Conservation (phyloP, 1,140 invertebrate species). For the Campodea augens region DNA sequence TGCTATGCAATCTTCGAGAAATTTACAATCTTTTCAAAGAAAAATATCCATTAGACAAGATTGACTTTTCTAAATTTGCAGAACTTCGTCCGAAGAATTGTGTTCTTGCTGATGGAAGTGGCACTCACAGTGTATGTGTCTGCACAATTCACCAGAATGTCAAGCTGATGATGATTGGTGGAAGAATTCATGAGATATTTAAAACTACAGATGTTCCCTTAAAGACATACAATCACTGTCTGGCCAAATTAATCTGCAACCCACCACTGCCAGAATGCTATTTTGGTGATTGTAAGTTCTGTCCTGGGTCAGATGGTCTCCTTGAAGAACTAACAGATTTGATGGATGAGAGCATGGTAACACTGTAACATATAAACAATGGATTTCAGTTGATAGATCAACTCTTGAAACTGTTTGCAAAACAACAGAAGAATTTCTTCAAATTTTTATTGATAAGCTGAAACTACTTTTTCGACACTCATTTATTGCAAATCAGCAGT, state of each 20-base stretch:
- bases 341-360: background rate
- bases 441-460: background rate
- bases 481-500: background rate
- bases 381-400: background rate
- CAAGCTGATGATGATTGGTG: background rate
- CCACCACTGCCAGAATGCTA: background rate
- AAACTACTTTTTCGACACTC: background rate
- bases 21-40: conserved; percentile 2
- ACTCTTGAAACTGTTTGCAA: background rate
- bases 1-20: conserved; percentile 2
- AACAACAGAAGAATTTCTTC: background rate
- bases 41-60: conserved; percentile 1
- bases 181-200: background rate
- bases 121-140: conserved; percentile 3
- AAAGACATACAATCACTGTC: background rate
- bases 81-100: background rate
- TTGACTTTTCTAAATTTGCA: background rate
- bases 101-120: conserved; percentile 1
- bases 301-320: background rate
- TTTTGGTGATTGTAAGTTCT: background rate
- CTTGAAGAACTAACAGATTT: background rate
- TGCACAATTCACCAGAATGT: background rate
- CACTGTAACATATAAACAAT: background rate
- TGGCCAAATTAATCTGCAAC: background rate
- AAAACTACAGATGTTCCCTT: background rate